These are phyloP conservation scores for Zosterops japonicus DNA, from an alignment of 2,113 vertebrate species.

Conservation along the genomic window DNA sequence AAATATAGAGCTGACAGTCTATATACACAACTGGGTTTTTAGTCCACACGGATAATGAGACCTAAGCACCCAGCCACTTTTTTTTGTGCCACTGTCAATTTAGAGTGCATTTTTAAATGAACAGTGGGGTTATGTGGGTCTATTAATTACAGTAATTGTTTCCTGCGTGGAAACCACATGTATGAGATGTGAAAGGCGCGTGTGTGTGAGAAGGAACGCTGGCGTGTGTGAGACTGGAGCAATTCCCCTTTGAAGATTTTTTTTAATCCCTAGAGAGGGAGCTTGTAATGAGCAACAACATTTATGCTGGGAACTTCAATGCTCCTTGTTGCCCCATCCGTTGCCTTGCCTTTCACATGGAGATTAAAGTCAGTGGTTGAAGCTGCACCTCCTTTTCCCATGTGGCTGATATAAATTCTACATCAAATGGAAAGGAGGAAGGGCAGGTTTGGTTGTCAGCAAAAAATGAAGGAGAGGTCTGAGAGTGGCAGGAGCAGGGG, in stretches of 20 bases:
- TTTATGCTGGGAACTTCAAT: constrained; percentile 50
- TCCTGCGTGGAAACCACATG: constrained; percentile 66
- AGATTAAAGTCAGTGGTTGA: constrained; percentile 66
- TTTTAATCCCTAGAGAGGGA: constrained; percentile 41
- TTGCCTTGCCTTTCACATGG: constrained; percentile 53
- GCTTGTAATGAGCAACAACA: constrained; percentile 58
- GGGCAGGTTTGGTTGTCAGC: constrained; percentile 50
- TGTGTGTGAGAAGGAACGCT: neutral
- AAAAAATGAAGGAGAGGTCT: constrained; percentile 48
- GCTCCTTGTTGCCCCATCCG: constrained; percentile 28
- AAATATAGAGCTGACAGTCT: constrained; percentile 55
- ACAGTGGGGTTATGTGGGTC: constrained; percentile 55
- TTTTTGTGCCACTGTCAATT: constrained; percentile 58
- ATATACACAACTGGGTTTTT: constrained; percentile 43
- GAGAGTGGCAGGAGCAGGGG: constrained; percentile 3
- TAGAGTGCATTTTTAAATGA: constrained; percentile 57
- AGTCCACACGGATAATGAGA: constrained; percentile 3
- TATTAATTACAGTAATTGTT: constrained; percentile 71
- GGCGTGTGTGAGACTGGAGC: constrained; percentile 3
- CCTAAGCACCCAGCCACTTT: constrained; percentile 15
- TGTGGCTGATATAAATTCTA: constrained; percentile 64
- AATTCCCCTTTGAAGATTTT: constrained; percentile 60
- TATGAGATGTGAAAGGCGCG: constrained; percentile 31
- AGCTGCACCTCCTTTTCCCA: constrained; percentile 60
- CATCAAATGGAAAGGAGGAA: constrained; percentile 67